These are phyloP conservation scores for Crocidura indochinensis DNA, from an alignment of 2,797 vertebrate genomes.

Conservation along the genomic window DNA sequence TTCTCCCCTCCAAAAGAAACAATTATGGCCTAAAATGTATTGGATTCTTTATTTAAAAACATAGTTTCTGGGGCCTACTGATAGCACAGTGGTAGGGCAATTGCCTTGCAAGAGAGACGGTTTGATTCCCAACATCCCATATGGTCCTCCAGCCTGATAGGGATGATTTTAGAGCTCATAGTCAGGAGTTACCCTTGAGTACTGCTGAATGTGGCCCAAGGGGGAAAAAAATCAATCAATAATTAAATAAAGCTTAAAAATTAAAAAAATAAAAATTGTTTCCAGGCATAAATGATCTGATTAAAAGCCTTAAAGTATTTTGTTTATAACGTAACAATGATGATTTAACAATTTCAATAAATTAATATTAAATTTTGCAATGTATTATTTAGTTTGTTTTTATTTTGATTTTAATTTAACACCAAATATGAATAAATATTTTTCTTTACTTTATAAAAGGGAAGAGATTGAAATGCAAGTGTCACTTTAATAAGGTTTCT, in stretches of 20 bases:
- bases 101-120: too few relatives aligned
- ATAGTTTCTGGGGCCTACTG: background rate
- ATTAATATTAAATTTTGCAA: conserved; percentile 1
- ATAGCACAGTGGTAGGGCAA: too few relatives aligned
- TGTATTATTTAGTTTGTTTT: background rate
- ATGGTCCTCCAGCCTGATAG: too few relatives aligned
- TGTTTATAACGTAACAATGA: background rate
- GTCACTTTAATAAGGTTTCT: background rate
- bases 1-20: too few relatives aligned
- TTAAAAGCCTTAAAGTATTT: background rate
- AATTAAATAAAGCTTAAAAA: too few relatives aligned
- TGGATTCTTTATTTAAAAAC: conserved; percentile 10
- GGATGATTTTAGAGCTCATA: too few relatives aligned
- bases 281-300: too few relatives aligned
- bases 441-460: conserved; percentile 16
- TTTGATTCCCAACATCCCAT: too few relatives aligned
- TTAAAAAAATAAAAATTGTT: too few relatives aligned
- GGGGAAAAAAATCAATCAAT: too few relatives aligned
- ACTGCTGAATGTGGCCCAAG: too few relatives aligned
- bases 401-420: background rate
- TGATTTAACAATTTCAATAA: conserved; percentile 8
- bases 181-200: too few relatives aligned
- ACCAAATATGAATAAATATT: background rate
- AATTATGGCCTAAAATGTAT: background rate
- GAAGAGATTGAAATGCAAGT: conserved; percentile 35